These are phyloP conservation scores for Tenebrio molitor DNA, from an alignment of 1,140 invertebrate genomes.

Conservation along the genomic window DNA sequence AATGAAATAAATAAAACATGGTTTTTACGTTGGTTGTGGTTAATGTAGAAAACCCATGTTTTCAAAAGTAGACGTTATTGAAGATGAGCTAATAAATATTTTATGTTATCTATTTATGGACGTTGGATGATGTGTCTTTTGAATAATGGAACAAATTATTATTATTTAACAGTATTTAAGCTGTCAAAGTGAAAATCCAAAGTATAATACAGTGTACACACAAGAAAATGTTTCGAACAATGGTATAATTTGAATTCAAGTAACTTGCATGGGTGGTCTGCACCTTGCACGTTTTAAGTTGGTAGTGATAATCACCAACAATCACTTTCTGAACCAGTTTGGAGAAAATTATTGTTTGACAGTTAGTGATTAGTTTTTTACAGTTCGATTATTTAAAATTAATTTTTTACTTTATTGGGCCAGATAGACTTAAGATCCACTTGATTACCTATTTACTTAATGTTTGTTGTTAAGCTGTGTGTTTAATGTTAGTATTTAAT, in stretches of 20 bases:
- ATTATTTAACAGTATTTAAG: no score
- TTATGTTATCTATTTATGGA: no score
- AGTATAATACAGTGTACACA: not conserved
- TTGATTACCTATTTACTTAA: not conserved
- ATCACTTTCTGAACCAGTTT: no score
- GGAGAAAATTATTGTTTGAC: constrained; percentile 31
- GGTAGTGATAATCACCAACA: not conserved
- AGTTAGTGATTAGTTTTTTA: constrained; percentile 15
- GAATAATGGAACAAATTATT: no score
- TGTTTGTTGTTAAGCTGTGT: not conserved
- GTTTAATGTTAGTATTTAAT: not conserved
- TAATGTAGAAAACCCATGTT: no score
- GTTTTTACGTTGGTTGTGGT: no score
- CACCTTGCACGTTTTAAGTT: constrained; percentile 8
- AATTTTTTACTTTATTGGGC: constrained; percentile 14
- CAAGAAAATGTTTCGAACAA: constrained; percentile 14
- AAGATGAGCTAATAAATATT: not conserved
- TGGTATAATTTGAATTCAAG: constrained; percentile 1
- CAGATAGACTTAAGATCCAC: constrained; percentile 13
- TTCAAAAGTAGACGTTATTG: no score
- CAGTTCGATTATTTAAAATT: constrained; percentile 3
- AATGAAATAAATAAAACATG: no score
- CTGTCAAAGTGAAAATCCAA: not conserved
- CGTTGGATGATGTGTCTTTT: not conserved
- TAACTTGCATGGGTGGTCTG: no score